Evolutionary conservation across 92 coral and sea anemone species (phyloP).

Genomic region (Heteractis magnifica): DNA sequence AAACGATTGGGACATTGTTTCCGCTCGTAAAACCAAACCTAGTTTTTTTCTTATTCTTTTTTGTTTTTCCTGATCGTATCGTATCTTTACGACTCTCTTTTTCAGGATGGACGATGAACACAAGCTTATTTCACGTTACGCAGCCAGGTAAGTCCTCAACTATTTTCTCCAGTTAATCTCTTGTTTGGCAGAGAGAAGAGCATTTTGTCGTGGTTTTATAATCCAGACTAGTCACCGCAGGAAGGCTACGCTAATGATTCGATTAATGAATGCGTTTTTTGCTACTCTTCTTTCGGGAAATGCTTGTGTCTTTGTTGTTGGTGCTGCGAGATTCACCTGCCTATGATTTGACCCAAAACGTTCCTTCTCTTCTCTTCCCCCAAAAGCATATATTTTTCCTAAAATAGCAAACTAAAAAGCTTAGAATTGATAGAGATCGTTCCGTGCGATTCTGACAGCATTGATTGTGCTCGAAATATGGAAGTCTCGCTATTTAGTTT

Average conservation of each 20-base stretch:
- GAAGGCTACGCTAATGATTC: slow-evolving; percentile 2
- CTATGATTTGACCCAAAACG: not conserved
- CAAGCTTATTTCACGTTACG: slow-evolving; percentile 91
- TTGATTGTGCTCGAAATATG: not conserved
- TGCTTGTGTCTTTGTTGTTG: not conserved
- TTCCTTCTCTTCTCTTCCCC: not conserved
- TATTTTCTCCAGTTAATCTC: not conserved
- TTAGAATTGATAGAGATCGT: not conserved
- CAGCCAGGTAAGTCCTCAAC: slow-evolving; percentile 79
- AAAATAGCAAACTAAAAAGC: not conserved
- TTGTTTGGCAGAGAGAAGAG: not conserved
- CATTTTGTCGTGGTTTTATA: not conserved
- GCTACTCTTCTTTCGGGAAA: not conserved
- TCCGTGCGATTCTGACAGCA: too few relatives aligned
- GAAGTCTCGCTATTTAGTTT: too few relatives aligned
- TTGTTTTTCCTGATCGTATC: not conserved
- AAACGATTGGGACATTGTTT: not conserved
- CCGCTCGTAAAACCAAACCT: slow-evolving; percentile 10
- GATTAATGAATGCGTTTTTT: not conserved
- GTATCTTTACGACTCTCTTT: slow-evolving; percentile 11
- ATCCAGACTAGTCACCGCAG: not conserved
- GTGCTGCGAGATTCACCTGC: not conserved
- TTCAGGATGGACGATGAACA: slow-evolving; percentile 98
- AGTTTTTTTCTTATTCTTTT: not conserved
- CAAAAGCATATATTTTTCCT: not conserved